Evolutionary conservation across 2,888 invertebrate genomes (phyloP), one percentile per base, ranked within the genome.

Genomic region (Palloptera scutellata): DNA sequence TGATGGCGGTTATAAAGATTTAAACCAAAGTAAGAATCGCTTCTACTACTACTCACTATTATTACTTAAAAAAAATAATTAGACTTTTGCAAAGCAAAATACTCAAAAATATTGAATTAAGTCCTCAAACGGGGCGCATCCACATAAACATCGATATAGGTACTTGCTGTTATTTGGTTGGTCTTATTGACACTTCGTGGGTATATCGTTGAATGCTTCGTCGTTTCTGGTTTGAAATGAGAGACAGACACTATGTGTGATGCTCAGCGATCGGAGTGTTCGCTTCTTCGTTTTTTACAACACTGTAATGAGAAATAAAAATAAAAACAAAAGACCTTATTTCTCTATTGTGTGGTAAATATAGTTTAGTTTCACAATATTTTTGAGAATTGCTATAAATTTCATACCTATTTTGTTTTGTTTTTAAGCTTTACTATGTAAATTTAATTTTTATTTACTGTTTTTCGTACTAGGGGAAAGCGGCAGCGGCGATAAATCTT

Each of bases 1-100:
- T 2, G 30, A 30, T 30, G 30, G 30, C 12, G 19, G 70, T 67
- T 67, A 77, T 74, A 79, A 77, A 76, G 81, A 79, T 77, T 79
- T 83, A 84, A 84, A 84, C 77, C 83, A 83, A 83, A 83, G 83
- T 83, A 83, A 83, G 83, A 83, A 79, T 77, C 42, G 55, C 51
- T 61, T 61, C 51, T 61, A 61, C 45, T 61, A 55, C 53, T 17
- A 53, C n/a, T n/a, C n/a, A n/a, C 53, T n/a, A 48, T 15, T n/a
- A 15, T 8, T 15, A 48, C 15, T 48, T n/a, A 48, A 15, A 48
- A 48, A n/a, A n/a, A 48, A 15, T 8, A 15, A 2, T 3, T n/a
- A 15, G 12, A 48, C 48, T 48, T 48, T n/a, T 15, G 15, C 12
- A 48, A 48, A 48, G 15, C 48, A n/a, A 12, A n/a, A 48, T 48